A percentile compares a stretch with the other conserved stretches of the same genome.
Conservation (phyloP, 2,797 vertebrate species). For the Cyclura pinguis region DNA sequence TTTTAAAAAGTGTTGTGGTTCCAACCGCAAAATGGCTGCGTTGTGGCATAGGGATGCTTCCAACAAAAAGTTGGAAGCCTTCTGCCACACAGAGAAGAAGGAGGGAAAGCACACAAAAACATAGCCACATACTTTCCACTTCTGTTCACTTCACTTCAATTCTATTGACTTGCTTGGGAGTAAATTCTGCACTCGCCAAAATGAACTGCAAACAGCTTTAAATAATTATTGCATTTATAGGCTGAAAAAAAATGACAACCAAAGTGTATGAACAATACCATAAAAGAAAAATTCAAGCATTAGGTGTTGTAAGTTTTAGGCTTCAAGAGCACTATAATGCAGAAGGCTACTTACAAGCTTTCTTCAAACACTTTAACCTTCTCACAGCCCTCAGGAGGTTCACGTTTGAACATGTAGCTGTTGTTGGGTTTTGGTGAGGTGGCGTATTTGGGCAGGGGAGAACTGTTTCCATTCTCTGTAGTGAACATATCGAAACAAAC, state of each 20-base stretch:
- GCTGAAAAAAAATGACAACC: background rate
- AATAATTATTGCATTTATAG: background rate
- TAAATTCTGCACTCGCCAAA: background rate
- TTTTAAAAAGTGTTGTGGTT: background rate
- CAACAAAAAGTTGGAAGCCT: background rate
- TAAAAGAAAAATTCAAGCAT: background rate
- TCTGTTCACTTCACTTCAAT: background rate
- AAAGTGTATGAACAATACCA: background rate
- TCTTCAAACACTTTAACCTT: conserved; percentile 97
- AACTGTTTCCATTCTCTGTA: conserved; percentile 94
- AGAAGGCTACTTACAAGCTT: conserved; percentile 87
- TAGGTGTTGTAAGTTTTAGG: background rate
- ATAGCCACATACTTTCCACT: no score
- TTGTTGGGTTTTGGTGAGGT: conserved; percentile 99
- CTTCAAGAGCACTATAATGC: conserved; percentile 22
- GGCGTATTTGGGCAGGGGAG: conserved; percentile 96
- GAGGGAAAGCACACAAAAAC: background rate
- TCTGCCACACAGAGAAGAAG: background rate
- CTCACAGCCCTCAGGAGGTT: conserved; percentile 98
- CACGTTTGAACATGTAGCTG: conserved; percentile 99
- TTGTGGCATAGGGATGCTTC: background rate
- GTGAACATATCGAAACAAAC: conserved; percentile 47
- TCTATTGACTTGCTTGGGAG: background rate
- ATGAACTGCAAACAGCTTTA: background rate
- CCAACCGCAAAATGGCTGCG: background rate